A percentile compares a stretch with the other conserved stretches of the same genome.
phyloP scores from a whole-genome alignment of 2,113 vertebrate species.

The Bostrychus sinensis region DNA sequence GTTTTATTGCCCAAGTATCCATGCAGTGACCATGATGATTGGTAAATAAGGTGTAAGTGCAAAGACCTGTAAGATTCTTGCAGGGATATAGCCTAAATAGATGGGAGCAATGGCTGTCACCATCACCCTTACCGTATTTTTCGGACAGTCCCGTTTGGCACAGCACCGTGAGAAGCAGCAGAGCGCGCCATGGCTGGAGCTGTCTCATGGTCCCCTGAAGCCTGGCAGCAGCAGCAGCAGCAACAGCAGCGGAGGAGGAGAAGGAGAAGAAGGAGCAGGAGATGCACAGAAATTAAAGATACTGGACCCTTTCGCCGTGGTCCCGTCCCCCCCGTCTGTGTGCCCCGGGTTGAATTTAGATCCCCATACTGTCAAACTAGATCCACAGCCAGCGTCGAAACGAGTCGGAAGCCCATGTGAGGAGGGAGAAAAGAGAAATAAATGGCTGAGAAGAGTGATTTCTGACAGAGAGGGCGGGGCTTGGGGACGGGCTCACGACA shows the following conservation, averaged over 20 bases:
- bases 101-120: background rate
- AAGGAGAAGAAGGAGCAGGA: conserved; percentile 26
- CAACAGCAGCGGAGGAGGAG: conserved; percentile 13
- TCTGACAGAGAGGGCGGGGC: conserved; percentile 43
- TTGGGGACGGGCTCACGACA: conserved; percentile 16
- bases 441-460: conserved; percentile 1
- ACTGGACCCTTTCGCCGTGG: conserved; percentile 14
- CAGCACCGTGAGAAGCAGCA: conserved; percentile 62
- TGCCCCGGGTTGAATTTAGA: conserved; percentile 31
- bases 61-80: conserved; percentile 8
- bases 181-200: conserved; percentile 57
- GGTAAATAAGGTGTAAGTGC: background rate
- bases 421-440: conserved; percentile 3
- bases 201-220: conserved; percentile 65
- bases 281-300: conserved; percentile 24
- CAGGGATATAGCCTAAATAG: background rate
- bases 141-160: conserved; percentile 58
- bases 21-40: no score
- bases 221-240: conserved; percentile 20
- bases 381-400: conserved; percentile 23
- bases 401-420: conserved; percentile 20
- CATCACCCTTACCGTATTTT: conserved; percentile 74
- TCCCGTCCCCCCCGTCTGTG: background rate
- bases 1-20: no score
- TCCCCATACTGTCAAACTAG: conserved; percentile 42